A percentile compares a stretch with the other conserved stretches of the same genome.
These are phyloP conservation scores for Theretra japonica DNA, from an alignment of 2,888 invertebrate species.

Conservation along the genomic window DNA sequence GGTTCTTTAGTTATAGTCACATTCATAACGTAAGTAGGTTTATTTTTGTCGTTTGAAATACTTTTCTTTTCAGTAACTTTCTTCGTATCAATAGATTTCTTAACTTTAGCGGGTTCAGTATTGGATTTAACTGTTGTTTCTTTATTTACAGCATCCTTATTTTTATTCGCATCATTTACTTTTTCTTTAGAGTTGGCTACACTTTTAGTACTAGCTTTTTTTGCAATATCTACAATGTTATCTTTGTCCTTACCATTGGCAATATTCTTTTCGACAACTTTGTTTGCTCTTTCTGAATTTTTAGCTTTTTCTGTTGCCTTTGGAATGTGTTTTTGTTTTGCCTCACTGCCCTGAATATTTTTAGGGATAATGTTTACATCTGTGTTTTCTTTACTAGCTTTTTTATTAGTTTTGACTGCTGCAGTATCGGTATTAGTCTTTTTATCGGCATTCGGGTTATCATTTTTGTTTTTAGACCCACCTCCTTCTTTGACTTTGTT, in stretches of 20 bases:
- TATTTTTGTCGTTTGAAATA: conserved; percentile 8
- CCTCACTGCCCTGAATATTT: background rate
- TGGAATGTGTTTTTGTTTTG: background rate
- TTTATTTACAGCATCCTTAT: conserved; percentile 23
- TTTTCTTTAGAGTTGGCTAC: background rate
- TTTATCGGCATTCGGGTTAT: background rate
- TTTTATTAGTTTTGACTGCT: background rate
- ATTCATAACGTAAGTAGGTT: conserved; percentile 26
- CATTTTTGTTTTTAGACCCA: conserved; percentile 15
- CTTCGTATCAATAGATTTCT: conserved; percentile 35
- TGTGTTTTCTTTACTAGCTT: background rate
- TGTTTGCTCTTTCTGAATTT: background rate
- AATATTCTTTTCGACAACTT: conserved; percentile 23
- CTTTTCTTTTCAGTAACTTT: conserved; percentile 23
- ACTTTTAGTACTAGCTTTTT: background rate
- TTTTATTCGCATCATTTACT: background rate
- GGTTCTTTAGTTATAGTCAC: conserved; percentile 25
- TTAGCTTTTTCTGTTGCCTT: background rate
- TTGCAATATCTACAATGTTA: conserved; percentile 1
- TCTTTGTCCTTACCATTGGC: conserved; percentile 5
- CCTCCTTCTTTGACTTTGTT: conserved; percentile 12
- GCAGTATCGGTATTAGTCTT: background rate
- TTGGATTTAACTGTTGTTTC: conserved; percentile 31
- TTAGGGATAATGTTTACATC: background rate
- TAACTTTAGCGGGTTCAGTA: conserved; percentile 29